Evolutionary conservation across 2,113 vertebrate genomes (phyloP), one percentile per base, ranked within the genome.

Genomic region (Siniperca chuatsi): DNA sequence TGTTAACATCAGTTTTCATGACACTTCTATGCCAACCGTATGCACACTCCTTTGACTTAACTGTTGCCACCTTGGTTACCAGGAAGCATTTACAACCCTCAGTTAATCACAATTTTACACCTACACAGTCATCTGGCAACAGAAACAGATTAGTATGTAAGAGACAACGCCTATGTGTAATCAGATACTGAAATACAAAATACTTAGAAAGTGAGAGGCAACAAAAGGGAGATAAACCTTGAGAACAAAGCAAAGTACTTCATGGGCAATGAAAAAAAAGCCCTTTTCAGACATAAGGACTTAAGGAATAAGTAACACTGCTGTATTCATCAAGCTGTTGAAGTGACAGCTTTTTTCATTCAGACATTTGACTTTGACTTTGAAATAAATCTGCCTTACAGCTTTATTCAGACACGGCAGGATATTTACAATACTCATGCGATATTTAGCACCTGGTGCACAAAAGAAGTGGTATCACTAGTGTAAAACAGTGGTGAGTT

Each of bases 71-170:
- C 18, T 52, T 33, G 20, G 33, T 52, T 50, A 25, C 16, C 61
- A 25, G 21, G 21, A 35, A 21, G 54, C 42, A 37, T 55, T 71
- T 44, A 77, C 60, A 11, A 67, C 29, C 50, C 29, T 62, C n/a
- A 66, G 54, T 71, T 75, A 67, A 84, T 75, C 21, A 23, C 23
- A 58, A 20, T 55, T 54, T 69, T 35, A 61, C 13, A 73, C 33
- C 37, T 57, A 6, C 35, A 20, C 35, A 55, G 57, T 80, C 37
- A 71, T 61, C 74, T 62, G 62, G 20, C 58, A 55, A 16, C 57
- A 70, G 10, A 80, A 23, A 23, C 16, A 16, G 35, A 48, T 61
- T n/a, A 15, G 35, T 37, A 21, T 78, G 8, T 46, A n/a, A 52
- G 18, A 80, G 72, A 57, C 21, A 48, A 48, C 8, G 13, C 23